Evolutionary conservation across 1,140 invertebrate species (phyloP), one percentile per base, ranked within the genome.

Genomic region (Chironomus striatipennis): DNA sequence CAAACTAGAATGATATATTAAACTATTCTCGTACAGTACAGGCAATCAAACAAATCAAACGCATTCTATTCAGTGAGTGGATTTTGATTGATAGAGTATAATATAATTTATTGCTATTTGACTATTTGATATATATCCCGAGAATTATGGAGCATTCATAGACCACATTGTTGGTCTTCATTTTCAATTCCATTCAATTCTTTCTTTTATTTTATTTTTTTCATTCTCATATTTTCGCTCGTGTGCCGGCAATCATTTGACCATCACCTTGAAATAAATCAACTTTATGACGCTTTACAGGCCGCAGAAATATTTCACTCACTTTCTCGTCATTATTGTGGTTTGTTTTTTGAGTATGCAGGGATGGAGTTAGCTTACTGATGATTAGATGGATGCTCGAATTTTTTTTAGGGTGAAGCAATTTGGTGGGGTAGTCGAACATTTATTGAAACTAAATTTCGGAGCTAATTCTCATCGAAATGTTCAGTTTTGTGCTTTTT

Each of bases 101-200:
- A 70, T 70, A 18, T 18, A 70, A 70, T 70, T 70, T 70, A 70
- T 70, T 70, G 65, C 17, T 17, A 70, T 70, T 20, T 20, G 65
- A 21, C 8, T 70, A 57, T 57, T 70, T 57, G 47, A n/a, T 57
- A n/a, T 57, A 57, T 57, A n/a, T 12, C 47, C 47, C 47, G 12
- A 15, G 12, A 12, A 15, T 57, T 57, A 15, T 57, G 47, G 47
- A 57, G 24, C 24, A 34, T 34, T 34, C 24, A 34, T 34, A n/a
- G 8, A 57, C 47, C 47, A 4, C 47, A 57, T 57, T n/a, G 47
- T 15, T 57, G n/a, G 24, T 34, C 24, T 34, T 34, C 24, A 34
- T 34, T 34, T 34, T 34, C 24, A 34, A 34, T 34, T 34, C 24
- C 24, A 34, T 34, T 34, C 5, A 15, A 12, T 5, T 57, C 47